These are phyloP conservation scores for Fistularia commersonii DNA, from an alignment of 2,797 vertebrate genomes.

Conservation along the genomic window DNA sequence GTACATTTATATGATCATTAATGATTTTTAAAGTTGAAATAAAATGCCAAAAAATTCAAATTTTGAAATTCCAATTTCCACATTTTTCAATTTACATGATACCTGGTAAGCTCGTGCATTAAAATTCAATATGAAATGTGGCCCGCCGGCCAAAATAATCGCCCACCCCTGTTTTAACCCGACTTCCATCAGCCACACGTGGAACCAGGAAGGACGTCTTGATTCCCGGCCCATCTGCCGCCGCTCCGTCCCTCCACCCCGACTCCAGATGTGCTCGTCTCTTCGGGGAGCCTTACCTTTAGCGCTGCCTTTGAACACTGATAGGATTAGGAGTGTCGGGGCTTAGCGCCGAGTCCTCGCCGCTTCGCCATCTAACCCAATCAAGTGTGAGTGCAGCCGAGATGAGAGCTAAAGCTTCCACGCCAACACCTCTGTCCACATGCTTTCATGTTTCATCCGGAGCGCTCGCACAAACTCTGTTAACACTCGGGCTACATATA, in stretches of 20 bases:
- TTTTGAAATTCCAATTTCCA: too few relatives aligned
- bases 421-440: conserved; percentile 28
- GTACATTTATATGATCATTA: too few relatives aligned
- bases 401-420: conserved; percentile 37
- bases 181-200: too few relatives aligned
- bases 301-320: conserved; percentile 65
- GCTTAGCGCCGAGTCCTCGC: conserved; percentile 47
- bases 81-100: too few relatives aligned
- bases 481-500: not conserved
- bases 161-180: too few relatives aligned
- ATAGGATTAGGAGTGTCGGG: conserved; percentile 61
- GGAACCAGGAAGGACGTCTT: not conserved
- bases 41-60: too few relatives aligned
- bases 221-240: conserved; percentile 45
- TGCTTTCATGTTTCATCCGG: conserved; percentile 23
- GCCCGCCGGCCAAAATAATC: too few relatives aligned
- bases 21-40: too few relatives aligned
- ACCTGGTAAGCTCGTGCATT: too few relatives aligned
- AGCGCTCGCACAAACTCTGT: not conserved
- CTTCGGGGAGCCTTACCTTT: conserved; percentile 56
- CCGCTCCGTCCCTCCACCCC: conserved; percentile 11
- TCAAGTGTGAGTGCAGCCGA: conserved; percentile 56
- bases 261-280: conserved; percentile 48
- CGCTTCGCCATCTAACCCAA: conserved; percentile 51
- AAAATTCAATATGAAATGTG: too few relatives aligned